These are phyloP conservation scores for Anoplolepis gracilipes DNA, from an alignment of 1,140 invertebrate genomes.

Conservation along the genomic window DNA sequence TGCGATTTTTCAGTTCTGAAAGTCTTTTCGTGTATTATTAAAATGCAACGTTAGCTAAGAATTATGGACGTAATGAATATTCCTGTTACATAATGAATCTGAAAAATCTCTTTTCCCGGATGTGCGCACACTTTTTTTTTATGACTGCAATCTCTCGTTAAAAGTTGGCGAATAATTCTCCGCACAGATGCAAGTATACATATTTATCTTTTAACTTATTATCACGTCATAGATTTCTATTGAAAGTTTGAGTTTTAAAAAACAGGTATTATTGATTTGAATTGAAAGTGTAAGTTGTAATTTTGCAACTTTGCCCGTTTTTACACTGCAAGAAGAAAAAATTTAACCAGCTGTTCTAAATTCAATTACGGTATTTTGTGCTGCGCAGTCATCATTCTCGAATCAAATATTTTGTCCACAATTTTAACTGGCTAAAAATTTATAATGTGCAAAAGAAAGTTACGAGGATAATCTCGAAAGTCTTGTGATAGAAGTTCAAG, in stretches of 20 bases:
- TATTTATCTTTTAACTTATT: conserved; percentile 53
- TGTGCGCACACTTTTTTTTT: conserved; percentile 67
- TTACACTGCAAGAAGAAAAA: conserved; percentile 24
- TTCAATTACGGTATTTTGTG: conserved; percentile 46
- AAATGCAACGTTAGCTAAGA: conserved; percentile 73
- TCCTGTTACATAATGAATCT: conserved; percentile 73
- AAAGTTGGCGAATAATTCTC: conserved; percentile 62
- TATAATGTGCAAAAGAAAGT: conserved; percentile 29
- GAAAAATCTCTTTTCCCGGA: conserved; percentile 66
- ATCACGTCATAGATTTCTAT: conserved; percentile 46
- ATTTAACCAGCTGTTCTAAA: conserved; percentile 29
- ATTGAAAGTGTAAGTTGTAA: conserved; percentile 11
- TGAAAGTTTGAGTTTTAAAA: neutral
- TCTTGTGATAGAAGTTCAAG: conserved; percentile 18
- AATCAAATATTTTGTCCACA: conserved; percentile 39
- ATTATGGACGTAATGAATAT: conserved; percentile 73
- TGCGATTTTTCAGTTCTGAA: conserved; percentile 74
- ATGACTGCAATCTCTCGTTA: conserved; percentile 67
- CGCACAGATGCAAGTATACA: conserved; percentile 11
- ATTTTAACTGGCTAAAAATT: conserved; percentile 25
- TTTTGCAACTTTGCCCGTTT: conserved; percentile 30
- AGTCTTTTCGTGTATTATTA: conserved; percentile 74
- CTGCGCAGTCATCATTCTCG: neutral
- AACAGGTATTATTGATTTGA: conserved; percentile 40
- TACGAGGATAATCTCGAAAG: conserved; percentile 41